Conservation (phyloP, 2,113 vertebrate species). For the Corythornis madagascariensis region DNA sequence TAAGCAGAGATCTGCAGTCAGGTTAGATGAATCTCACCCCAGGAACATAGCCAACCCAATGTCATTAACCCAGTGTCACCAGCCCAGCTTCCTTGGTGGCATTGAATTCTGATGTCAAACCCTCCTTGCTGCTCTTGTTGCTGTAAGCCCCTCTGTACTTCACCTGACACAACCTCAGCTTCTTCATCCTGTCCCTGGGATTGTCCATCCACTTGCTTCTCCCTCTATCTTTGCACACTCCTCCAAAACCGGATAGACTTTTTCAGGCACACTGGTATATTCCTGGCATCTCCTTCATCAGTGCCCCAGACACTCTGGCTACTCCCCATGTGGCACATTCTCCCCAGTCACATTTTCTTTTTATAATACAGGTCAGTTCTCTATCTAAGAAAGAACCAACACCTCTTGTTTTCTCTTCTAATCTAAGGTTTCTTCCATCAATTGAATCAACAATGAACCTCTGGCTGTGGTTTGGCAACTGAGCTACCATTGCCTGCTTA, state of each 20-base stretch:
- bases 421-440: background rate
- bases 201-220: background rate
- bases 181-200: background rate
- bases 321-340: background rate
- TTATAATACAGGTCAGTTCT: background rate
- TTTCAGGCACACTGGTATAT: background rate
- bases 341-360: background rate
- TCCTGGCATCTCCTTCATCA: background rate
- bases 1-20: background rate
- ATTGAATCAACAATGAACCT: accelerated
- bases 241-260: background rate
- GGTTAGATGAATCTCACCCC: background rate
- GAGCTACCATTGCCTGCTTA: background rate
- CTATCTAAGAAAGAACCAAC: background rate
- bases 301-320: background rate
- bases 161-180: background rate
- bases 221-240: background rate
- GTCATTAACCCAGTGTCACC: background rate
- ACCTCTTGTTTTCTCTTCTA: background rate
- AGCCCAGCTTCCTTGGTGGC: background rate
- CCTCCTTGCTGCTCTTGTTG: background rate
- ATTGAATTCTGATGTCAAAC: background rate
- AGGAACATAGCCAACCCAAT: background rate
- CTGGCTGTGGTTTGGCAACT: background rate
- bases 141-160: background rate